Base-by-base conservation (phyloP, 53 echinoderm and acorn worm genomes). In the Temnopleurus reevesii region DNA sequence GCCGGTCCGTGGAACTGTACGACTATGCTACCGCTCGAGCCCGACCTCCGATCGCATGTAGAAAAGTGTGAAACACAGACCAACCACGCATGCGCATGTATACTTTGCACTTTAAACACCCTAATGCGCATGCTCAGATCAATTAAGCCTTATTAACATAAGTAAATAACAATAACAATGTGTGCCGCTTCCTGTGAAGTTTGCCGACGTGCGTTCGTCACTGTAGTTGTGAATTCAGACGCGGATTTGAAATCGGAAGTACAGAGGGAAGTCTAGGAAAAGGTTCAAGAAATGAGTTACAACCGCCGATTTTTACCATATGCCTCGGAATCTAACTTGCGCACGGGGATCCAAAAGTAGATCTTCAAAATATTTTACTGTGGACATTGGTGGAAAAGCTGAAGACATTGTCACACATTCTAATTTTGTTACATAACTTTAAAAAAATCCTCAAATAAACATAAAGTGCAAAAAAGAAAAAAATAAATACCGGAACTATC, bases 91-190 rank as follows among this genome's bases (percentile, higher is more conserved):
- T 90, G 90, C 90, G 90, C 55, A 34, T 45, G 83, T 83, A 33
- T 38, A 34, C 44, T 45, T 90, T 82, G 83, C 77, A 90, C 93
- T 96, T 97, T 94, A 95, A 95, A 94, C 81, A 85, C 90, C 90
- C 84, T 55, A 92, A 45, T 89, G 93, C 93, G 95, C 95, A 94
- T 66, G 95, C 95, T 91, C 92, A 93, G 93, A 84, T 93, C 96
- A 96, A 96, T 96, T 92, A 94, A 92, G 92, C 82, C 97, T 97
- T 86, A 97, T 97, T 97, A 95, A 93, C 97, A 97, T 97, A 97
- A 92, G 95, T 97, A 97, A 97, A 97, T 95, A 95, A 95, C 95
- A 91, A 94, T 90, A 91, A 81, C 91, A 91, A 89, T 90, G 93
- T 90, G 95, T 89, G 90, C 90, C 90, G 66, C 84, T 94, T 92